A percentile compares a stretch with the other conserved stretches of the same genome.
These are phyloP conservation scores for Karalla daura DNA, from an alignment of 2,797 vertebrate species.

Conservation along the genomic window DNA sequence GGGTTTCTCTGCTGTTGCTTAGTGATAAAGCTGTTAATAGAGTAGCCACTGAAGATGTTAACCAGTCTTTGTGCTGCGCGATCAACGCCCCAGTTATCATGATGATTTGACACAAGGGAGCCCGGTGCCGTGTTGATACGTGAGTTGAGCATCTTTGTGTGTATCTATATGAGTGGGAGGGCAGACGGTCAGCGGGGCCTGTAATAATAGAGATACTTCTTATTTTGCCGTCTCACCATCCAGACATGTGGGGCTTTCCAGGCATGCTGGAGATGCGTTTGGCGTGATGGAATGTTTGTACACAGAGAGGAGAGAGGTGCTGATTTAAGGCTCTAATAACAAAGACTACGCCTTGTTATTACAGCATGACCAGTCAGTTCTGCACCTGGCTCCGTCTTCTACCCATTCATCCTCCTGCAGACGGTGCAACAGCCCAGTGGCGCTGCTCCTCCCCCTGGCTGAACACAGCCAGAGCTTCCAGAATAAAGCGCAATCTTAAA, in stretches of 20 bases:
- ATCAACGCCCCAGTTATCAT: slow-evolving; percentile 70
- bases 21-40: slow-evolving; percentile 74
- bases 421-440: slow-evolving; percentile 7
- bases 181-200: neutral
- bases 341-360: slow-evolving; percentile 50
- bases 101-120: slow-evolving; percentile 62
- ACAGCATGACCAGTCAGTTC: slow-evolving; percentile 43
- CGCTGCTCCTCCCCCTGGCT: slow-evolving; percentile 5
- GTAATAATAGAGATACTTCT: slow-evolving; percentile 37
- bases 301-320: slow-evolving; percentile 27
- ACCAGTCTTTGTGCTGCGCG: slow-evolving; percentile 65
- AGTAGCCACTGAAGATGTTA: slow-evolving; percentile 70
- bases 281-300: slow-evolving; percentile 42
- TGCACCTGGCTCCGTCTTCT: slow-evolving; percentile 60
- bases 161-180: slow-evolving; percentile 8
- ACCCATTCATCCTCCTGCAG: slow-evolving; percentile 48
- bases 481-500: slow-evolving; percentile 17
- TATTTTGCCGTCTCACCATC: slow-evolving; percentile 13
- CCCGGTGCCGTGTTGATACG: slow-evolving; percentile 24
- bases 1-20: slow-evolving; percentile 62
- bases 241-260: slow-evolving; percentile 12
- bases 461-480: neutral
- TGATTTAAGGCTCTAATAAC: slow-evolving; percentile 55
- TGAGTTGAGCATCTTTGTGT: slow-evolving; percentile 24
- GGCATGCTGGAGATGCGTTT: slow-evolving; percentile 30